Percentiles rank a stretch among this genome's conserved stretches.
These are phyloP conservation scores for Amniataba percoides DNA, from an alignment of 2,797 vertebrate species.

Conservation along the genomic window DNA sequence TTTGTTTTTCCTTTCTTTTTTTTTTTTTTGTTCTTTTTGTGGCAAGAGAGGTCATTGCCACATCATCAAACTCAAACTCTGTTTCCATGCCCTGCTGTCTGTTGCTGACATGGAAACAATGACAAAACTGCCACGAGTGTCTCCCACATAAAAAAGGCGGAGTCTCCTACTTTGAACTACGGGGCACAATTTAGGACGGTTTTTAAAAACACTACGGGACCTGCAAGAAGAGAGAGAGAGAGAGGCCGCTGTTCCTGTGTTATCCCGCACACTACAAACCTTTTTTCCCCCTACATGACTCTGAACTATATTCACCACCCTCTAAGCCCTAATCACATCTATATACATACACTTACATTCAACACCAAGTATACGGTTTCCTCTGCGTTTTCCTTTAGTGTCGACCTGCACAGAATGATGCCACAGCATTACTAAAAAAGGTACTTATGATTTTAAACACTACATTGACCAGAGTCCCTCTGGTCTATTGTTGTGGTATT, in stretches of 20 bases:
- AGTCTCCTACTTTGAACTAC: constrained; percentile 40
- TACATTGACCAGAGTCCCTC: constrained; percentile 49
- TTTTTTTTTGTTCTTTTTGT: constrained; percentile 19
- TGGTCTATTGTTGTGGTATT: constrained; percentile 20
- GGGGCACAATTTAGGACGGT: constrained; percentile 44
- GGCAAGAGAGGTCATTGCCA: constrained; percentile 67
- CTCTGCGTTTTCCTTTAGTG: constrained; percentile 41
- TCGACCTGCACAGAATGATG: constrained; percentile 33
- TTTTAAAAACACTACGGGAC: constrained; percentile 71
- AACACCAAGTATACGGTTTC: constrained; percentile 33
- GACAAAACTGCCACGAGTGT: constrained; percentile 38
- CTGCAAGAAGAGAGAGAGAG: constrained; percentile 20
- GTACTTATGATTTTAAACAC: constrained; percentile 74
- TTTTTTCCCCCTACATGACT: constrained; percentile 8
- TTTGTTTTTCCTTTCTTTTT: constrained; percentile 22
- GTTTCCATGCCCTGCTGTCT: constrained; percentile 53
- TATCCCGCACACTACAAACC: constrained; percentile 58
- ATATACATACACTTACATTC: constrained; percentile 17
- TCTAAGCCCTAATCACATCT: constrained; percentile 33
- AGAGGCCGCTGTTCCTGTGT: constrained; percentile 56
- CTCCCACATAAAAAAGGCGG: constrained; percentile 32
- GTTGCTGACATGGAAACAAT: constrained; percentile 56
- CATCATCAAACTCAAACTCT: constrained; percentile 68
- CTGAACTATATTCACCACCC: constrained; percentile 52
- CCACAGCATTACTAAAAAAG: constrained; percentile 40